Conservation (phyloP, 2,113 vertebrate species). For the Barnardius zonarius region DNA sequence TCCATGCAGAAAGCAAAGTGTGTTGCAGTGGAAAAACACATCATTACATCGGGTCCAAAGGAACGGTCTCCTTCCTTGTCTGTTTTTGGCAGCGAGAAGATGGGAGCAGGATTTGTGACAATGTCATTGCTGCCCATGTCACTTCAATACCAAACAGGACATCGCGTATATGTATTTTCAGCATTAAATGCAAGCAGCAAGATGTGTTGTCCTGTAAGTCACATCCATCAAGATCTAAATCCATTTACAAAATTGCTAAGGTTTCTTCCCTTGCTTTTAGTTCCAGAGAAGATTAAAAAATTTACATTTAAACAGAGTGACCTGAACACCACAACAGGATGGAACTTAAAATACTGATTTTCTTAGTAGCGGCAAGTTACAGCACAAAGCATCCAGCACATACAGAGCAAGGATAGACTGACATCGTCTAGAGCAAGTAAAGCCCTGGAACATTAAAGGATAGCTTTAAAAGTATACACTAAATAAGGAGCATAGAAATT, state of each 20-base stretch:
- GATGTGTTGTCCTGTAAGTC: not conserved
- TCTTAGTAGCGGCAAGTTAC: not conserved
- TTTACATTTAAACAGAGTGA: constrained; percentile 10
- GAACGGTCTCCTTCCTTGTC: not conserved
- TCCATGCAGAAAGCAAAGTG: not conserved
- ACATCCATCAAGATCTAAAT: not conserved
- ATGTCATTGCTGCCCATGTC: not conserved
- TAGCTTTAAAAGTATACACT: constrained; percentile 6
- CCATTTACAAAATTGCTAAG: not conserved
- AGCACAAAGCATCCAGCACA: not conserved
- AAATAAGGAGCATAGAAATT: constrained; percentile 30
- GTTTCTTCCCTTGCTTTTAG: not conserved
- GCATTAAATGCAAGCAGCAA: not conserved
- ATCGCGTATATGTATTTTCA: not conserved
- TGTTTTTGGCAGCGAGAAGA: not conserved
- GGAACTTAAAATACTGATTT: constrained; percentile 32
- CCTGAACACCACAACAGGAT: not conserved
- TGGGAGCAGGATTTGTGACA: not conserved
- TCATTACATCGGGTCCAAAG: not conserved
- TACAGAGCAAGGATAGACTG: not conserved
- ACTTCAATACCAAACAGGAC: not conserved
- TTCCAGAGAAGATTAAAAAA: constrained; percentile 10
- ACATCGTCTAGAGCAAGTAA: not conserved
- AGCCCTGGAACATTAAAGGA: not conserved
- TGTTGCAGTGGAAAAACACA: not conserved